These are phyloP conservation scores for Epinephelus awoara DNA, from an alignment of 2,797 vertebrate species.

Conservation along the genomic window DNA sequence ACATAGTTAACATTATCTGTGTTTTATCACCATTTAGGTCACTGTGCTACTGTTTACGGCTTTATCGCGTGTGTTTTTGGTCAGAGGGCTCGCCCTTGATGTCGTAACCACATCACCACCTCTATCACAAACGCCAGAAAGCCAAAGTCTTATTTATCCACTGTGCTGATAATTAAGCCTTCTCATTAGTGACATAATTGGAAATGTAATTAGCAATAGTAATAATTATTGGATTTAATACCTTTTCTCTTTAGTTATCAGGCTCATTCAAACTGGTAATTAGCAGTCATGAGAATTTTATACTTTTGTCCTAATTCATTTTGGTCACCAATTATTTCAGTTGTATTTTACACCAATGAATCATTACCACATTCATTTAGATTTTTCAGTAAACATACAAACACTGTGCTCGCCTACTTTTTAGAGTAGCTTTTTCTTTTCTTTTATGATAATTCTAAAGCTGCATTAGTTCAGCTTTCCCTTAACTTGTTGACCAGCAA, in stretches of 20 bases:
- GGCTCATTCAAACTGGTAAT: constrained; percentile 82
- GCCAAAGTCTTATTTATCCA: constrained; percentile 81
- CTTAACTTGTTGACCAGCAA: not conserved
- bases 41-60: constrained; percentile 5
- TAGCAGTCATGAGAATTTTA: constrained; percentile 80
- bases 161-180: constrained; percentile 83
- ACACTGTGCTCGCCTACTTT: constrained; percentile 23
- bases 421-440: not conserved
- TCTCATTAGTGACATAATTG: constrained; percentile 90
- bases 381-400: constrained; percentile 58
- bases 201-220: constrained; percentile 88
- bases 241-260: constrained; percentile 86
- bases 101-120: constrained; percentile 59
- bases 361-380: constrained; percentile 37
- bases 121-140: constrained; percentile 70
- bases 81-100: constrained; percentile 55
- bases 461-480: constrained; percentile 1
- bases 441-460: constrained; percentile 7
- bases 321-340: constrained; percentile 63
- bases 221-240: constrained; percentile 88
- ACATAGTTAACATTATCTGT: constrained; percentile 16
- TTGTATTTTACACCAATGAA: constrained; percentile 56
- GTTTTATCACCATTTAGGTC: constrained; percentile 16
- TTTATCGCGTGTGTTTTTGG: constrained; percentile 44
- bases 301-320: constrained; percentile 80